A percentile compares a stretch with the other conserved stretches of the same genome.
Conservation (phyloP, 2,797 vertebrate species). For the Schizopygopsis malacanthus region DNA sequence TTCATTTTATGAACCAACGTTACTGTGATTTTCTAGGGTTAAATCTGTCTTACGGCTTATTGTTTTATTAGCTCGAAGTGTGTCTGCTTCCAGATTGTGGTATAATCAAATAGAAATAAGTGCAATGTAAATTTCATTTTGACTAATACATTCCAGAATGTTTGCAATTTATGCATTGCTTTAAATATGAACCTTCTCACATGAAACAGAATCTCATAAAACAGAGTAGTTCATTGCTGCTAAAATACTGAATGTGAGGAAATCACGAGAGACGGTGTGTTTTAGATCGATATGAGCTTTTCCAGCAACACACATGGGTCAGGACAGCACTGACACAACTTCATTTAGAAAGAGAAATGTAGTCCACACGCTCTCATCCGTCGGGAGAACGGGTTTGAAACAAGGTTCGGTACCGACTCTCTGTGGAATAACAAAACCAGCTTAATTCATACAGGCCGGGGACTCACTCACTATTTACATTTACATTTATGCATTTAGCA, state of each 20-base stretch:
- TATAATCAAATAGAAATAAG: background rate
- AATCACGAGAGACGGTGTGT: background rate
- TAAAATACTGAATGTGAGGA: constrained; percentile 24
- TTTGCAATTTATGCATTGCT: constrained; percentile 10
- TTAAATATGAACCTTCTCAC: background rate
- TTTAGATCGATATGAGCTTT: constrained; percentile 31
- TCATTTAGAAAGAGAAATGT: constrained; percentile 51
- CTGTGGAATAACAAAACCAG: constrained; percentile 47
- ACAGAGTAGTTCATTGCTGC: constrained; percentile 11
- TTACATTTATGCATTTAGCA: no score
- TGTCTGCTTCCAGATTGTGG: background rate
- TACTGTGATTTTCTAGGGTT: background rate
- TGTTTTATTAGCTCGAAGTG: background rate
- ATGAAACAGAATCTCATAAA: constrained; percentile 37
- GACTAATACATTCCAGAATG: background rate
- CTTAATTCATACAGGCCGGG: constrained; percentile 35
- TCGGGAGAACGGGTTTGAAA: constrained; percentile 24
- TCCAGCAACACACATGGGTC: constrained; percentile 16
- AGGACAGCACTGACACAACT: background rate
- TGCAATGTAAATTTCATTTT: background rate
- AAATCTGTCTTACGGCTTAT: background rate
- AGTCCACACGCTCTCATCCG: constrained; percentile 31
- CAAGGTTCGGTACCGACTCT: constrained; percentile 20
- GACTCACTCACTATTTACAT: constrained; percentile 35
- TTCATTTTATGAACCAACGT: background rate